phyloP scores from a whole-genome alignment of 2,888 invertebrate genomes.

The Gonocerus acuteangulatus region DNA sequence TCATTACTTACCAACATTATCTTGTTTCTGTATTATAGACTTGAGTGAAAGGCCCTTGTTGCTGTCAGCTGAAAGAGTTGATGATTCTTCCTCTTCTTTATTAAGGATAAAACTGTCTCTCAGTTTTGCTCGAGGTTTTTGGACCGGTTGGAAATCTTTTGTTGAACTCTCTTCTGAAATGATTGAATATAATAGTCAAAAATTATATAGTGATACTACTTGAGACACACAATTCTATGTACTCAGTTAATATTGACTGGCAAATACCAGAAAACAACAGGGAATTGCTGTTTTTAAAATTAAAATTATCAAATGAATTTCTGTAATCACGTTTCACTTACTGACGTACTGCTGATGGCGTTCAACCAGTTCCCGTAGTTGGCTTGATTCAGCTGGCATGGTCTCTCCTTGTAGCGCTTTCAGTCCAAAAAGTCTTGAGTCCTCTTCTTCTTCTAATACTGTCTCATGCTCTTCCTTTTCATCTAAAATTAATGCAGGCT shows the following conservation, averaged over 20 bases:
- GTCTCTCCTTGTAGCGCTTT: constrained; percentile 41
- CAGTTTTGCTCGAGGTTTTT: constrained; percentile 40
- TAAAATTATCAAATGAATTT: too few relatives aligned
- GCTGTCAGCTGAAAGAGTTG: constrained; percentile 19
- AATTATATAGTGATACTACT: too few relatives aligned
- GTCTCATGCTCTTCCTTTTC: constrained; percentile 23
- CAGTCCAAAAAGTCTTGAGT: constrained; percentile 42
- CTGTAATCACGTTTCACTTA: not conserved
- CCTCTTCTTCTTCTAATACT: constrained; percentile 17
- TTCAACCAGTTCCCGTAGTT: constrained; percentile 40
- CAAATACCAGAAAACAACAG: too few relatives aligned
- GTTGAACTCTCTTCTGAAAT: constrained; percentile 31
- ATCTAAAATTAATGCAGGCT: constrained; percentile 22
- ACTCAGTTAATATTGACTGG: too few relatives aligned
- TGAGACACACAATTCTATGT: too few relatives aligned
- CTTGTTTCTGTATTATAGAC: constrained; percentile 41
- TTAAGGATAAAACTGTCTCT: constrained; percentile 40
- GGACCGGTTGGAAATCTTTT: constrained; percentile 34
- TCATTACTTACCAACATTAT: constrained; percentile 34
- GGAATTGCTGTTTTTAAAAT: too few relatives aligned
- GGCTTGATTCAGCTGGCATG: constrained; percentile 40
- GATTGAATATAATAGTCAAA: not conserved
- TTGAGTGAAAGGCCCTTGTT: constrained; percentile 36
- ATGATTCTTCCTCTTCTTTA: constrained; percentile 26
- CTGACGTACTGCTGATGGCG: constrained; percentile 39